Evolutionary conservation across 2,888 invertebrate species (phyloP).

Genomic region (Platypus cylindrus): DNA sequence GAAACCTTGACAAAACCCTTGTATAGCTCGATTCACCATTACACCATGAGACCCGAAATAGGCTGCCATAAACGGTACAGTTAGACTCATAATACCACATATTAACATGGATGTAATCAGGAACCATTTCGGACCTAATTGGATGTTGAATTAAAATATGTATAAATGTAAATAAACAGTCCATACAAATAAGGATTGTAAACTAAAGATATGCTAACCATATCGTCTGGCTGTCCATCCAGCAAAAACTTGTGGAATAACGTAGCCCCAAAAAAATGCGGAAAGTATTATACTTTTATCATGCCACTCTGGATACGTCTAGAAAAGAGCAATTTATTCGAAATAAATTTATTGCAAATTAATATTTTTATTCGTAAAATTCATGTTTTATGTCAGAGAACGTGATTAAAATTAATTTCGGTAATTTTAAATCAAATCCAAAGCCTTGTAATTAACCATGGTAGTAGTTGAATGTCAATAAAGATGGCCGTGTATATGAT

Average conservation of each 20-base stretch:
- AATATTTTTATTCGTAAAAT: too few relatives aligned
- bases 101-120: slow-evolving; percentile 43
- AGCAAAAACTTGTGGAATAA: slow-evolving; percentile 57
- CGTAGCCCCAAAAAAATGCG: slow-evolving; percentile 73
- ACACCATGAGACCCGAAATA: slow-evolving; percentile 51
- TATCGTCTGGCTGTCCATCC: slow-evolving; percentile 58
- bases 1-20: slow-evolving; percentile 65
- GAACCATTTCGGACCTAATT: slow-evolving; percentile 51
- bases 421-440: too few relatives aligned
- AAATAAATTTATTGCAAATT: slow-evolving; percentile 5
- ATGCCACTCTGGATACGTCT: slow-evolving; percentile 38
- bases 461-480: too few relatives aligned
- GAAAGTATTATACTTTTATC: slow-evolving; percentile 47
- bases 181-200: too few relatives aligned
- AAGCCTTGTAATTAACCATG: too few relatives aligned
- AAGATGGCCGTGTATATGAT: too few relatives aligned
- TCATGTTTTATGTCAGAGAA: too few relatives aligned
- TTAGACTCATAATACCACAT: slow-evolving; percentile 52
- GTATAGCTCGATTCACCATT: slow-evolving; percentile 51
- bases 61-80: slow-evolving; percentile 56
- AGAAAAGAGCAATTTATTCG: slow-evolving; percentile 5
- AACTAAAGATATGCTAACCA: slow-evolving; percentile 27
- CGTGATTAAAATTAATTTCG: too few relatives aligned
- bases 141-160: background rate
- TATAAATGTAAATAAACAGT: too few relatives aligned